A percentile compares a stretch with the other conserved stretches of the same genome.
phyloP scores from a whole-genome alignment of 2,888 invertebrate species.

The Argyresthia goedartella region DNA sequence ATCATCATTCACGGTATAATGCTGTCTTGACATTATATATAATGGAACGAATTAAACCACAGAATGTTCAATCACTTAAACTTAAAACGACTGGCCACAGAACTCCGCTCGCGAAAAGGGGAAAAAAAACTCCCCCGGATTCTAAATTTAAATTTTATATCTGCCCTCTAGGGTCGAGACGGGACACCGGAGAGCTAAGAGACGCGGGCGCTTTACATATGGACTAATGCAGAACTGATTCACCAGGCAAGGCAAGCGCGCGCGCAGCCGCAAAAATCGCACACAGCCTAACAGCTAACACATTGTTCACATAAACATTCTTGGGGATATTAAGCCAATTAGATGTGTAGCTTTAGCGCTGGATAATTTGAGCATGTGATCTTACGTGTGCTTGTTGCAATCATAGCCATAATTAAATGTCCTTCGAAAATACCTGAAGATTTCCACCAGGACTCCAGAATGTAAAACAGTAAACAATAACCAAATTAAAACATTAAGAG shows the following conservation, averaged over 20 bases:
- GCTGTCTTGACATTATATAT: constrained; percentile 31
- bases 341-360: constrained; percentile 14
- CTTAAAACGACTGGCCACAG: constrained; percentile 28
- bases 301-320: constrained; percentile 58
- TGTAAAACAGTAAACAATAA: too few species aligned
- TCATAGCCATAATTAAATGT: too few species aligned
- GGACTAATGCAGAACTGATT: constrained; percentile 64
- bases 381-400: too few species aligned
- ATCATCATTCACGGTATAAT: constrained; percentile 61
- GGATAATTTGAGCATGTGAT: constrained; percentile 2
- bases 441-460: too few species aligned
- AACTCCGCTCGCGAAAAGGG: constrained; percentile 20
- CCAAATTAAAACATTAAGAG: too few species aligned
- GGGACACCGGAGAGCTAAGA: constrained; percentile 20
- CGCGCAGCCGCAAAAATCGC: constrained; percentile 56
- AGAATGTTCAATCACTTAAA: constrained; percentile 8
- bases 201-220: constrained; percentile 63
- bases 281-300: constrained; percentile 36
- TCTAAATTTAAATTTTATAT: constrained; percentile 63
- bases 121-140: constrained; percentile 41
- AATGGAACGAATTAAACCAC: constrained; percentile 15
- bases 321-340: constrained; percentile 23
- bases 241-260: constrained; percentile 33
- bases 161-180: constrained; percentile 23
- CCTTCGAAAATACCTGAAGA: too few species aligned